Base-by-base conservation (phyloP, 37 sponge, comb jelly and placozoan genomes). In the Trichoplax adhaerens region DNA sequence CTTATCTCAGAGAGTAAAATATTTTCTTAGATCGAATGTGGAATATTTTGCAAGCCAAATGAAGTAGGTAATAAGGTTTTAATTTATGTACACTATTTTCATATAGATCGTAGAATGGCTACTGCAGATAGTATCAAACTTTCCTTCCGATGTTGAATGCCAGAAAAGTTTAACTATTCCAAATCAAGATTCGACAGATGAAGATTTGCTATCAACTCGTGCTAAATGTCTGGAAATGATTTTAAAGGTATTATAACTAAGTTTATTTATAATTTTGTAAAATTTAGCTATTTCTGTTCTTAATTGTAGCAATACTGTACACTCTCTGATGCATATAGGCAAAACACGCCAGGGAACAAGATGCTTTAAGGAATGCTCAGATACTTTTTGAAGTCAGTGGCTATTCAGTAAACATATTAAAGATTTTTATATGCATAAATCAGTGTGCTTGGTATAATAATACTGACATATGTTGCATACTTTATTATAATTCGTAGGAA, bases 31-130 rank as follows among this genome's bases (percentile, higher is more conserved):
- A 48, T 7, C 48, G 68, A 48, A 7, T 70, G 72, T 55, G 54
- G 8, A n/a, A 58, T 46, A 62, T 61, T 72, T 5, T 72, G 62
- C 61, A 10, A 54, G 76, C 67, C 4, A 68, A 3, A 4, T 53
- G 66, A 58, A 53, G 47, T 68, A 3, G n/a, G 5, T 72, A 68
- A 68, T 10, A 5, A 8, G 2, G 55, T 72, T 1, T 3, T 50
- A 29, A 55, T 53, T 5, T 66, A 51, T 4, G 4, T 53, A 5
- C 6, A 5, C 48, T 48, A 56, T 65, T 74, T 71, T 12, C 58
- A 3, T 82, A n/a, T 56, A 84, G 69, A 77, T 97, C 60, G 99
- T 97, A 55, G 93, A 97, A 64, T 97, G 99, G 99, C 80, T 97
- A 3, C 77, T 97, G 79, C 81, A 77, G 3, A 79, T 82, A n/a